A percentile compares a stretch with the other conserved stretches of the same genome.
phyloP scores from a whole-genome alignment of 2,797 vertebrate genomes.

The Phalanger gymnotis region DNA sequence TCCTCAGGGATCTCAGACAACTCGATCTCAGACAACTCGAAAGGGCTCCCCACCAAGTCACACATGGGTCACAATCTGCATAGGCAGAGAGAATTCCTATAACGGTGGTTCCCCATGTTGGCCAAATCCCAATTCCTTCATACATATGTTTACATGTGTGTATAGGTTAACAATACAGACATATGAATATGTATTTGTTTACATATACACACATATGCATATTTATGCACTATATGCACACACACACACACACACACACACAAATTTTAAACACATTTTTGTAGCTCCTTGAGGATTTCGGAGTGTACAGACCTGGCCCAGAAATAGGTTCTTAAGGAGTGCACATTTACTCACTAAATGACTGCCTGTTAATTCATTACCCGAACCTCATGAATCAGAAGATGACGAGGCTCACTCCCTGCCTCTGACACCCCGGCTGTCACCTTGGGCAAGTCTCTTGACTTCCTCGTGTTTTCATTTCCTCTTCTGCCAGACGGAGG shows the following conservation, averaged over 20 bases:
- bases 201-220: too few species aligned
- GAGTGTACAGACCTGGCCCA: not conserved
- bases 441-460: not conserved
- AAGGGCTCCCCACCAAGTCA: not conserved
- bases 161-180: not conserved
- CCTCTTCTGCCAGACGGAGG: not conserved
- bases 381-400: not conserved
- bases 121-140: not conserved
- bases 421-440: not conserved
- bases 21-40: not conserved
- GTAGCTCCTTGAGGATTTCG: not conserved
- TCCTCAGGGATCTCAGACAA: not conserved
- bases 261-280: not conserved
- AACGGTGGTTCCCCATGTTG: not conserved
- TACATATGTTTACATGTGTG: not conserved
- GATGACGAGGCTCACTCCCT: not conserved
- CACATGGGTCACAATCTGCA: not conserved
- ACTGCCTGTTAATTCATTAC: not conserved
- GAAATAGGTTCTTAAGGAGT: not conserved
- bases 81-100: not conserved
- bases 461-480: not conserved
- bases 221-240: too few species aligned
- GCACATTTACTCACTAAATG: not conserved
- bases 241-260: too few species aligned
- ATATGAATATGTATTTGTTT: too few species aligned